Evolutionary conservation across 2,888 invertebrate genomes (phyloP).

Genomic region (Cantharis flavilabris): DNA sequence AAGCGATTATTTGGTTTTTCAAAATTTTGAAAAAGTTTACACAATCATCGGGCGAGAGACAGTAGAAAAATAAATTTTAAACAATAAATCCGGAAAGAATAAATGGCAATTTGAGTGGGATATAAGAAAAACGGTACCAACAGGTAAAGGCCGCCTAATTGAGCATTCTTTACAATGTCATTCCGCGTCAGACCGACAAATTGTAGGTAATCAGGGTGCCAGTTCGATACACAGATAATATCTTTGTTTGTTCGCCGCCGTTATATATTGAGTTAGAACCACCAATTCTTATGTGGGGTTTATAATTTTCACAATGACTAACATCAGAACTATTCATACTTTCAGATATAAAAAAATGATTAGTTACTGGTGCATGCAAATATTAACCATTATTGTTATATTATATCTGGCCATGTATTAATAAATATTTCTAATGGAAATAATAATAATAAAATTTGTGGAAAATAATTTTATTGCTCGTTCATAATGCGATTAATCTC

Average conservation of each 20-base stretch:
- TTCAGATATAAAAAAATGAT: background rate
- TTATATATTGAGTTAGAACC: background rate
- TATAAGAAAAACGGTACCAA: slow-evolving; percentile 5
- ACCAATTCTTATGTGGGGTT: background rate
- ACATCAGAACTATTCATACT: background rate
- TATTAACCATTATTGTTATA: background rate
- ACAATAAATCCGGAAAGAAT: background rate
- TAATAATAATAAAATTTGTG: background rate
- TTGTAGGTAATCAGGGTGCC: slow-evolving; percentile 35
- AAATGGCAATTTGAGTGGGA: slow-evolving; percentile 3
- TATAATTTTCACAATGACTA: background rate
- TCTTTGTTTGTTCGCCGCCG: slow-evolving; percentile 13
- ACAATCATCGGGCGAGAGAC: background rate
- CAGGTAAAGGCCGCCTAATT: slow-evolving; percentile 34
- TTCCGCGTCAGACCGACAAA: slow-evolving; percentile 37
- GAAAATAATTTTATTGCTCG: background rate
- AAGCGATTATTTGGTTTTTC: background rate
- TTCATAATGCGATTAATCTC: background rate
- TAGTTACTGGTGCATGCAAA: background rate
- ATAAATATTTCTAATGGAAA: background rate
- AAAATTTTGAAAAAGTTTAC: too few relatives aligned
- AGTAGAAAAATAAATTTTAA: background rate
- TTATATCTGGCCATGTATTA: background rate
- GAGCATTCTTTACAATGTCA: slow-evolving; percentile 35
- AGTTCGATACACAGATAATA: slow-evolving; percentile 25